Evolutionary conservation across 2,797 vertebrate genomes (phyloP).

Genomic region (Sus cebifrons): DNA sequence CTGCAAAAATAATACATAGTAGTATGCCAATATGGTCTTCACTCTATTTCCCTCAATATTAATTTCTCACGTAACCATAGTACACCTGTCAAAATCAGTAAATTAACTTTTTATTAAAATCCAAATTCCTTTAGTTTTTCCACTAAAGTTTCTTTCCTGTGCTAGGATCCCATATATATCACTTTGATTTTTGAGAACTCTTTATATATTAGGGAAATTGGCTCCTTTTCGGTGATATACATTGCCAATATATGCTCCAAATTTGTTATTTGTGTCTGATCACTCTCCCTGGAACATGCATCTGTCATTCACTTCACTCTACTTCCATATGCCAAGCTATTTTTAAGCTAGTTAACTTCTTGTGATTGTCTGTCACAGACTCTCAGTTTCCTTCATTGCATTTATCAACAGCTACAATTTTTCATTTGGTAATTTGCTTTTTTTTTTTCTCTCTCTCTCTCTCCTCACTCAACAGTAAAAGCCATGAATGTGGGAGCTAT

Average conservation of each 20-base stretch:
- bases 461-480: neutral
- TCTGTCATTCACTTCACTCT: neutral
- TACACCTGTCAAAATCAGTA: neutral
- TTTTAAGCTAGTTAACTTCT: neutral
- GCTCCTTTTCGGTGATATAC: neutral
- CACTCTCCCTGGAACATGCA: neutral
- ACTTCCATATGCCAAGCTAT: neutral
- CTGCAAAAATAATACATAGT: neutral
- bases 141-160: neutral
- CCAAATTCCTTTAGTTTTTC: neutral
- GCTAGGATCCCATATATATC: neutral
- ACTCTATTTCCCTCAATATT: neutral
- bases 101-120: neutral
- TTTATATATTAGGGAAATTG: neutral
- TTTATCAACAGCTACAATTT: neutral
- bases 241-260: neutral
- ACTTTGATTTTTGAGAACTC: neutral
- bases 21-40: accelerated
- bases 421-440: neutral
- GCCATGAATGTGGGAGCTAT: neutral
- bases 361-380: neutral
- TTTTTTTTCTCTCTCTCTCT: neutral
- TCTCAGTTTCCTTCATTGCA: neutral
- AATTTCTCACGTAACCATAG: neutral
- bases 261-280: neutral